phyloP scores from a whole-genome alignment of 2,888 invertebrate genomes.

The Hyles lineata region DNA sequence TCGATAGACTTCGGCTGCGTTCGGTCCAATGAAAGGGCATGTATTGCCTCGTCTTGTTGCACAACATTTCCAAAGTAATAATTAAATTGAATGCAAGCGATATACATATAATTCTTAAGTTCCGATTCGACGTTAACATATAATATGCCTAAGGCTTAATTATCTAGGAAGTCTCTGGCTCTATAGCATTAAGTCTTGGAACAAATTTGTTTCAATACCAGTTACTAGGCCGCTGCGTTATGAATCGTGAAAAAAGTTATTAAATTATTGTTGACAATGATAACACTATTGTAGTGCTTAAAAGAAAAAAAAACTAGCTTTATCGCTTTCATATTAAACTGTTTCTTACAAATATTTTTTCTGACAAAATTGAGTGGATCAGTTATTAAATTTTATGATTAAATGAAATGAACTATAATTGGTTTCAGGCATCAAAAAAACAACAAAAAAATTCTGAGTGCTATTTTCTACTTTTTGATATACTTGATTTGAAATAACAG shows the following conservation, averaged over 20 bases:
- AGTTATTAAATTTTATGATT: background rate
- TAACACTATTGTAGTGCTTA: background rate
- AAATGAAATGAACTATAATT: too few relatives aligned
- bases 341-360: background rate
- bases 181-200: too few relatives aligned
- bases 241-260: too few relatives aligned
- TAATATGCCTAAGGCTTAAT: too few relatives aligned
- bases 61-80: background rate
- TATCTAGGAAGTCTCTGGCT: too few relatives aligned
- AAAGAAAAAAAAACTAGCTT: background rate
- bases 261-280: too few relatives aligned
- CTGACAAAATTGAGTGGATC: background rate
- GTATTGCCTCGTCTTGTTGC: background rate
- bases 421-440: too few relatives aligned
- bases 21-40: background rate
- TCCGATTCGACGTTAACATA: background rate
- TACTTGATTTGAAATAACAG: too few relatives aligned
- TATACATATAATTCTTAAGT: background rate
- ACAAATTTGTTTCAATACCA: too few relatives aligned
- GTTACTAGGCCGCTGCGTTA: too few relatives aligned
- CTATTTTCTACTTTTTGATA: too few relatives aligned
- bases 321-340: background rate
- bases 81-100: background rate
- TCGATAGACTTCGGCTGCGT: conserved; percentile 39
- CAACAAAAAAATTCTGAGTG: too few relatives aligned